Base-by-base conservation (phyloP, 2,113 vertebrate genomes). In the Embiotoca jacksoni region DNA sequence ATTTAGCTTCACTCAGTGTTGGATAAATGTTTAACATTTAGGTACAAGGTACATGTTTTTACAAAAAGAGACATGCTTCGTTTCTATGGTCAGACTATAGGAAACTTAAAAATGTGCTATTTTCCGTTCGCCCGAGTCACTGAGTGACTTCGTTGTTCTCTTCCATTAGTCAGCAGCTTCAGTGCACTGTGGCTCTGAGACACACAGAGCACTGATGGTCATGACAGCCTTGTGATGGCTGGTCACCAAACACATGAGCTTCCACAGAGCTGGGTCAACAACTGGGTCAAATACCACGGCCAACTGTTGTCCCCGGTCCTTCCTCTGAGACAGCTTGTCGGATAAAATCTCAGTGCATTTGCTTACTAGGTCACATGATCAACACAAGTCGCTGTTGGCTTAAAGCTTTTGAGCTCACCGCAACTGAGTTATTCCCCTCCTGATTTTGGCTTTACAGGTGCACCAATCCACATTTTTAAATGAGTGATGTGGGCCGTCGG, bases 111-210 rank as follows among this genome's bases (percentile, higher is more conserved):
- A 23, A 23, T 23, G 23, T 23, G 23, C 7, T 16, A 6, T 39
- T 53, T 7, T 36, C 14, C 41, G 52, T 68, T 66, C 33, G 65
- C 75, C 64, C 57, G 63, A 85, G 77, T 87, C 80, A 73, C 7
- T 61, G 13, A 37, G 14, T 11, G 31, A 16, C 55, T 37, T 37
- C 31, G 10, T 76, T 5, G 41, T 84, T n/a, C 10, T 44, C 41
- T 13, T 49, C 54, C 75, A 35, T 23, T 23, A 23, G 31, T 70
- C 23, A 46, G 11, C 15, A 30, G 56, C 37, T 0, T 4, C 1
- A 44, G 41, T 11, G 10, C 41, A 66, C 30, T 49, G 47, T 0
- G 39, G 15, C 23, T 66, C 41, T 44, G 41, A 2, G 41, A 44
- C 41, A 41, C 59, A 9, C 11, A 71, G 49, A 53, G 72, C 61